Percentiles rank a stretch among this genome's conserved stretches.
These are phyloP conservation scores for Sinodicranocentrus sp. DNA, from an alignment of 2,888 invertebrate species.

Conservation along the genomic window DNA sequence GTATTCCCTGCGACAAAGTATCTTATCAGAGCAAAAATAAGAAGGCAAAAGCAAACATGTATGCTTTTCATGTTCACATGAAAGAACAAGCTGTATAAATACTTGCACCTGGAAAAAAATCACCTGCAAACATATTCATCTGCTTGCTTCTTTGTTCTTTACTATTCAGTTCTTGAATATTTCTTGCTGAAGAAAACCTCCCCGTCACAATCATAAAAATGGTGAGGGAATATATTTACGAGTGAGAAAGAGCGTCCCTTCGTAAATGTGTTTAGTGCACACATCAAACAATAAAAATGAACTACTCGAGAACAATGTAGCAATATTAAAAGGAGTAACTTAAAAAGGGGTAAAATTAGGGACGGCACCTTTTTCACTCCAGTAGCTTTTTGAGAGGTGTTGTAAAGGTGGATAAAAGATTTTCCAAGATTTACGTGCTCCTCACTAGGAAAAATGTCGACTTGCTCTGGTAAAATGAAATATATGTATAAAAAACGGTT, in stretches of 20 bases:
- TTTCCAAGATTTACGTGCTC: constrained; percentile 15
- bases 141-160: too few species aligned
- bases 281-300: constrained; percentile 15
- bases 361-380: constrained; percentile 51
- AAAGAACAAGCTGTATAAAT: not conserved
- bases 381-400: constrained; percentile 40
- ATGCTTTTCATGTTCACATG: not conserved
- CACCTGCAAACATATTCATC: constrained; percentile 26
- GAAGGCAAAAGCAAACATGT: not conserved
- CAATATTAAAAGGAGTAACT: constrained; percentile 16
- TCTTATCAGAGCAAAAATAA: too few species aligned
- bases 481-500: constrained; percentile 40
- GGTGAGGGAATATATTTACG: too few species aligned
- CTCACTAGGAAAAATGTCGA: constrained; percentile 5
- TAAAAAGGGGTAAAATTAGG: constrained; percentile 46
- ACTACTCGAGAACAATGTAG: constrained; percentile 10
- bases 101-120: constrained; percentile 44
- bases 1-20: too few species aligned
- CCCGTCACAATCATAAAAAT: too few species aligned
- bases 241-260: too few species aligned
- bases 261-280: not conserved
- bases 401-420: constrained; percentile 18
- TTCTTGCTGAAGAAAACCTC: not conserved
- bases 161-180: not conserved
- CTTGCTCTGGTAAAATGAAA: constrained; percentile 23